phyloP scores from a whole-genome alignment of 2,888 invertebrate genomes.

The Dichetophora obliterata region DNA sequence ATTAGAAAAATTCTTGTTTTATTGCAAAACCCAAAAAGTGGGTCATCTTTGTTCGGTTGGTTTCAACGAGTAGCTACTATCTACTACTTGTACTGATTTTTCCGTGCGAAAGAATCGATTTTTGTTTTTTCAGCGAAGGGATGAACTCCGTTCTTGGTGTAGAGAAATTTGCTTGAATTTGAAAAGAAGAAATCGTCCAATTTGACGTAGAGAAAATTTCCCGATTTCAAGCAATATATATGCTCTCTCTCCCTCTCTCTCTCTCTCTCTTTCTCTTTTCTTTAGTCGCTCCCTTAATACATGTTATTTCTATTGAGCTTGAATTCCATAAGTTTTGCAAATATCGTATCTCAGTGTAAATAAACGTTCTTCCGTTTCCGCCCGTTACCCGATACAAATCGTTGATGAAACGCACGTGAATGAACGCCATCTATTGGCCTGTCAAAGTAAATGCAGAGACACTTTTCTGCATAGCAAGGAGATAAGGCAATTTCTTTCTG shows the following conservation, averaged over 20 bases:
- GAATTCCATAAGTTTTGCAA: not conserved
- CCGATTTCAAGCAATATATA: conserved; percentile 8
- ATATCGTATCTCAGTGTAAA: conserved; percentile 3
- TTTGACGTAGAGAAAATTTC: conserved; percentile 30
- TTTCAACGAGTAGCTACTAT: conserved; percentile 51
- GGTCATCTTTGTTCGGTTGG: conserved; percentile 66
- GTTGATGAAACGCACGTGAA: not conserved
- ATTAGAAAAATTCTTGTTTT: conserved; percentile 62
- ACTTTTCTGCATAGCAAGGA: not conserved
- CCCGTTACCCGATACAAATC: not conserved
- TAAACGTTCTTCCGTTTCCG: not conserved
- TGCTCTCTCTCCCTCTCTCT: too few relatives aligned
- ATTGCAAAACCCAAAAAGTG: conserved; percentile 67
- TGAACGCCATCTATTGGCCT: conserved; percentile 6
- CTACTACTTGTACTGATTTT: conserved; percentile 61
- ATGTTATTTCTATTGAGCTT: not conserved
- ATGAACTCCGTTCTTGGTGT: conserved; percentile 36
- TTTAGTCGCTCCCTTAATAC: not conserved
- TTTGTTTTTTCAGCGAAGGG: conserved; percentile 50
- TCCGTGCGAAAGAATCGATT: conserved; percentile 61
- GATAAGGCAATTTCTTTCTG: not conserved
- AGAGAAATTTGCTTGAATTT: conserved; percentile 36
- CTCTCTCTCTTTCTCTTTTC: too few relatives aligned
- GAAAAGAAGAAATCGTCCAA: conserved; percentile 8
- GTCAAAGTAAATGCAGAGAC: not conserved